A percentile compares a stretch with the other conserved stretches of the same genome.
Conservation (phyloP, 37 sponge, comb jelly and placozoan species). For the Hexactinellida sp. region DNA sequence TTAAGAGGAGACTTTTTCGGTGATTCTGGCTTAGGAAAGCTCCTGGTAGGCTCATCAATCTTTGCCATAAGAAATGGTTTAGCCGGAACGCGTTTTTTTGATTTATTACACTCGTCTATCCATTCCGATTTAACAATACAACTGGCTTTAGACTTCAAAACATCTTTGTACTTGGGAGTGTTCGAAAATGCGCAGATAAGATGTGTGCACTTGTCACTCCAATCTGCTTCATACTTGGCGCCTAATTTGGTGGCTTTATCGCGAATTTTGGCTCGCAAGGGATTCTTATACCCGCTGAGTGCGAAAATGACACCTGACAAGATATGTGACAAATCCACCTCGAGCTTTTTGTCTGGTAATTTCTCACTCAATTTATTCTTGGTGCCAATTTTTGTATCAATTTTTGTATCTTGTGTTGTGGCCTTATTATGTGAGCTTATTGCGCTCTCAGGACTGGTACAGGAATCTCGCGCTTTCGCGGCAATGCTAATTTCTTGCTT, state of each 20-base stretch:
- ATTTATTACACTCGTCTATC: neutral
- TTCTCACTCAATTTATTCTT: no score
- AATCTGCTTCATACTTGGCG: slow-evolving; percentile 58
- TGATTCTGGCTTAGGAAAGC: neutral
- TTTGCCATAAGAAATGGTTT: neutral
- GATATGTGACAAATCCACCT: neutral
- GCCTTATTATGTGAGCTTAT: neutral
- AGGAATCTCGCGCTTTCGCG: neutral
- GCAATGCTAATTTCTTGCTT: neutral
- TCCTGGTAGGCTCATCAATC: neutral
- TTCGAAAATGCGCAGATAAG: slow-evolving; percentile 79
- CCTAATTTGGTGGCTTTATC: slow-evolving; percentile 67
- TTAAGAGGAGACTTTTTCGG: neutral
- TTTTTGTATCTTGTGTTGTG: neutral
- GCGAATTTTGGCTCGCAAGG: slow-evolving; percentile 56
- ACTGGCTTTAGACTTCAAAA: slow-evolving; percentile 19
- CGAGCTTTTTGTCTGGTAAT: neutral
- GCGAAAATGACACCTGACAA: slow-evolving; percentile 46
- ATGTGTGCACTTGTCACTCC: slow-evolving; percentile 65
- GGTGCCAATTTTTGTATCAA: neutral
- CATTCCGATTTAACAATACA: neutral
- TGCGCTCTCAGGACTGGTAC: slow-evolving; percentile 25
- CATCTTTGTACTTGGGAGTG: slow-evolving; percentile 88
- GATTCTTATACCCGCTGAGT: slow-evolving; percentile 91
- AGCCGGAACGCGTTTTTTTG: neutral